Evolutionary conservation across 2,797 vertebrate genomes (phyloP).

Genomic region (Chrosomus eos): DNA sequence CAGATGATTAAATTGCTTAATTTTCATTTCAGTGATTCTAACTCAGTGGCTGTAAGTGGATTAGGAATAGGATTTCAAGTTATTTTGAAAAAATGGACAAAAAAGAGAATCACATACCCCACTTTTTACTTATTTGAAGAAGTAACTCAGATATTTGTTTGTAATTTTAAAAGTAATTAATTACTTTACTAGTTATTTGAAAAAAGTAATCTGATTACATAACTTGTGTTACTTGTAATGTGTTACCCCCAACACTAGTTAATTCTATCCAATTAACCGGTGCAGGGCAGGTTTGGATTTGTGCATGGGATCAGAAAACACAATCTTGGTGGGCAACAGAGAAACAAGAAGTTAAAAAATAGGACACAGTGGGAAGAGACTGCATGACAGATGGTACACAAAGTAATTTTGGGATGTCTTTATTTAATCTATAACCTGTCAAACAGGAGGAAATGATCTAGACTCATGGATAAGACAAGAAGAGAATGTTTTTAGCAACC

Average conservation of each 20-base stretch:
- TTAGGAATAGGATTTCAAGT: no score
- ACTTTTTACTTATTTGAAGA: background rate
- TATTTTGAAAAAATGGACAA: no score
- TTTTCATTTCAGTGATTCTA: no score
- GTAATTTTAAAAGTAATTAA: background rate
- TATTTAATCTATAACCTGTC: conserved; percentile 60
- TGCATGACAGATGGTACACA: conserved; percentile 60
- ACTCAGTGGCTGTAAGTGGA: no score
- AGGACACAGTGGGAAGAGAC: conserved; percentile 51
- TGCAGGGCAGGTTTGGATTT: conserved; percentile 69
- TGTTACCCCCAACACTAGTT: conserved; percentile 41
- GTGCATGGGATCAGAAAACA: conserved; percentile 62
- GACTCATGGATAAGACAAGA: conserved; percentile 19
- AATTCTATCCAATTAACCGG: conserved; percentile 74
- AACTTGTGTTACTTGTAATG: background rate
- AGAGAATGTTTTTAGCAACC: background rate
- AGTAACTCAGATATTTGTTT: background rate
- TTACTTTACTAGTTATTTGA: background rate
- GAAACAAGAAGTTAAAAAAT: conserved; percentile 66
- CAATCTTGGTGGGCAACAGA: conserved; percentile 62
- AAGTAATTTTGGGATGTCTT: conserved; percentile 71
- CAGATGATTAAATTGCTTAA: no score
- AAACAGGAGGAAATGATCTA: conserved; percentile 45
- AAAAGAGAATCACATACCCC: no score
- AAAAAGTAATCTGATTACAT: background rate